Percentiles rank a stretch among this genome's conserved stretches.
These are phyloP conservation scores for Zophobas morio DNA, from an alignment of 1,140 invertebrate species.

Conservation along the genomic window DNA sequence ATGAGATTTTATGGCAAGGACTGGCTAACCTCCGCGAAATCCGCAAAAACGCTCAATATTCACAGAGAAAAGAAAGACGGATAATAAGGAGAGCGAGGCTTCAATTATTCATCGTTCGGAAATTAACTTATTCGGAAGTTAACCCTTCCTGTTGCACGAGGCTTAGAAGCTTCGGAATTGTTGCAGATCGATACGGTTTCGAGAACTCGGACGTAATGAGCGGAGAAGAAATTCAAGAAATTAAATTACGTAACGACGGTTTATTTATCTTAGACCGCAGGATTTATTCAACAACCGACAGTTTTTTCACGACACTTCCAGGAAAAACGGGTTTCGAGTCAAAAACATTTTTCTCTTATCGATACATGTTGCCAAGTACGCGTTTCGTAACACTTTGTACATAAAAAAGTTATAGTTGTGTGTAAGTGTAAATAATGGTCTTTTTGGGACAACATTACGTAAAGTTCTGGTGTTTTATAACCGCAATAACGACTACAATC, in stretches of 20 bases:
- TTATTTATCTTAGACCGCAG: not conserved
- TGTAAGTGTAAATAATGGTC: constrained; percentile 5
- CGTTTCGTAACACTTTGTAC: constrained; percentile 9
- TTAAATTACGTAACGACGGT: constrained; percentile 16
- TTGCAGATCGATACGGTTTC: constrained; percentile 22
- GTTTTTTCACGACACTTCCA: too few species aligned
- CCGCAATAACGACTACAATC: constrained; percentile 9
- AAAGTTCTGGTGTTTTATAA: constrained; percentile 11
- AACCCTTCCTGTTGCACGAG: constrained; percentile 29
- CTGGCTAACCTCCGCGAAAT: constrained; percentile 9
- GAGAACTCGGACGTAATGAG: constrained; percentile 4
- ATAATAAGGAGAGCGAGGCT: not conserved
- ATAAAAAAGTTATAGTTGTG: not conserved
- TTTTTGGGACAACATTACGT: constrained; percentile 15
- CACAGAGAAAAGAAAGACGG: not conserved
- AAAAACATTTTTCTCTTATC: not conserved
- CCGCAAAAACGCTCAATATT: not conserved
- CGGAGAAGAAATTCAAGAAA: constrained; percentile 16
- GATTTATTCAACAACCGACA: not conserved
- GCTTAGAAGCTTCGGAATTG: constrained; percentile 11
- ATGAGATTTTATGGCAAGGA: constrained; percentile 33
- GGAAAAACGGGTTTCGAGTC: not conserved
- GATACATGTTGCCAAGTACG: constrained; percentile 16
- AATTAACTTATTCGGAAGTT: constrained; percentile 3
- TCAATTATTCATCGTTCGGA: constrained; percentile 3